Conservation (phyloP, 2,797 vertebrate species). For the Octomys mimax region DNA sequence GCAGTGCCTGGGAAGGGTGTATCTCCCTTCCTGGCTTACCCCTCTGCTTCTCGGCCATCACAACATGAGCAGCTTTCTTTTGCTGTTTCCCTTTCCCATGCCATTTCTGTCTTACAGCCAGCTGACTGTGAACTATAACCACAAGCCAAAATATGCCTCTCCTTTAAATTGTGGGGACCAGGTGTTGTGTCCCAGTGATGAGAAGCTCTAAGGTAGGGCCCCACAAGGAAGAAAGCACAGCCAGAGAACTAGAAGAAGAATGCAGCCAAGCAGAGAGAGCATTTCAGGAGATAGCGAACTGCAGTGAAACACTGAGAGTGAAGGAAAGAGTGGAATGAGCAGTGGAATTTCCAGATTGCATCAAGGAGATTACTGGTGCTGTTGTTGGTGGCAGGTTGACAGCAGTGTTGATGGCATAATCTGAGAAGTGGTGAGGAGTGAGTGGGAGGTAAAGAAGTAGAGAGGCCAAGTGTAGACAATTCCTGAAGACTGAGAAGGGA, state of each 20-base stretch:
- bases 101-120: not conserved
- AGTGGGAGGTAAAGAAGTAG: not conserved
- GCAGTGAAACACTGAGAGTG: not conserved
- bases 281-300: not conserved
- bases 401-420: not conserved
- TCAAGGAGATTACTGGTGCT: not conserved
- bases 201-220: not conserved
- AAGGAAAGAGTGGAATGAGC: not conserved
- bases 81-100: not conserved
- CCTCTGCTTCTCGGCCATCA: not conserved
- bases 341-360: not conserved
- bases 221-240: not conserved
- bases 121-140: not conserved
- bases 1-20: not conserved
- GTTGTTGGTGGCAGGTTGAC: not conserved
- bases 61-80: not conserved
- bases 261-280: not conserved
- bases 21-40: not conserved
- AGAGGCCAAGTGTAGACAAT: not conserved
- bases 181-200: not conserved
- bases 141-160: not conserved
- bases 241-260: slow-evolving; percentile 6
- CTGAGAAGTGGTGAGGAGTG: not conserved
- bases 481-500: not conserved
- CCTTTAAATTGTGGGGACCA: not conserved